Evolutionary conservation across 2,888 invertebrate genomes (phyloP), one percentile per base, ranked within the genome.

Genomic region (Nudaria mundana): DNA sequence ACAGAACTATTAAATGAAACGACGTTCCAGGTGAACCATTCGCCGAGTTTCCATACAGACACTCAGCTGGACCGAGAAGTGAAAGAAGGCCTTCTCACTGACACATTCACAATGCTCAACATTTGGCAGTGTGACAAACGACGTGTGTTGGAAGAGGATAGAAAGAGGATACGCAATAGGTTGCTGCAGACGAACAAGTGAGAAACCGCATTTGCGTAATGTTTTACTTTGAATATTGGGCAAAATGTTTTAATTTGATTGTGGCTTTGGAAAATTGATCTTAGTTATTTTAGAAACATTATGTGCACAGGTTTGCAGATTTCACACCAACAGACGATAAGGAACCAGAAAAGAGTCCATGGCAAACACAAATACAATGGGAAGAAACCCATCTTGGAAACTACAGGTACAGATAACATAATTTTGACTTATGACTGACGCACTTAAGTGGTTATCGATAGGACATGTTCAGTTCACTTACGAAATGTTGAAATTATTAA

Each of bases 1-100:
- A n/a, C n/a, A n/a, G n/a, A n/a, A n/a, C n/a, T n/a, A n/a, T n/a
- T n/a, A n/a, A n/a, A n/a, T 29, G 3, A 8, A 11, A 10, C 15
- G 10, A 15, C 8, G 7, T 33, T 47, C 3, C 31, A 94, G 93
- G 95, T 96, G 4, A 98, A 97, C 79, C 97, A 97, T 76, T 97
- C 97, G 6, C 97, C 97, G 0, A 97, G 97, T 77, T 97, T 97
- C 72, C 96, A 97, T 76, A 97, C 96, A 7, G 96, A 97, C 72
- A 94, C 97, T 1, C 91, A 92, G 48, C 87, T 97, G 30, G 97
- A 98, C 77, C 91, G 92, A 47, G 96, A 96, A 66, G 94, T 98
- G 23, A 97, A 98, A 74, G 95, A 96, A 65, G 90, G 92, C 0
- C 84, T 97, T 8, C 83, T 96, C 30, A 89, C 90, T 2, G 96